These are phyloP conservation scores for Pseudomugil tenellus DNA, from an alignment of 2,797 vertebrate species.

Conservation along the genomic window DNA sequence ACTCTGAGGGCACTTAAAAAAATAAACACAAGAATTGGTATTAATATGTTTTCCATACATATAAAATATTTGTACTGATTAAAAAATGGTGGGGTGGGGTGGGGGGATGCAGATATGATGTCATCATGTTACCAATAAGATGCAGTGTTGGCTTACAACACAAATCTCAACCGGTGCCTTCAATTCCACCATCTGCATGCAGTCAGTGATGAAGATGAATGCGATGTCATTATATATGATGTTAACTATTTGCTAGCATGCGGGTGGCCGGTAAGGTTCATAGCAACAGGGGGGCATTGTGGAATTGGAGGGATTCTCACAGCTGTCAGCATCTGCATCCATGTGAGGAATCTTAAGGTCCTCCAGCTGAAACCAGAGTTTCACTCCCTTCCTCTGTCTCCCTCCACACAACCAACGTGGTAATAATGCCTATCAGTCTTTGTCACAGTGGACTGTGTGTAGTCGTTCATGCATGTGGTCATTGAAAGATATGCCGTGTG, in stretches of 20 bases:
- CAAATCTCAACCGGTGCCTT: background rate
- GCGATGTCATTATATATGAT: background rate
- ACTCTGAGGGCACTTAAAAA: background rate
- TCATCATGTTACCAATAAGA: background rate
- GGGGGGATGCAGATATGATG: background rate
- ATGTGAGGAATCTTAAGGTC: slow-evolving; percentile 45
- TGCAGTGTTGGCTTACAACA: background rate
- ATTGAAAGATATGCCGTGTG: slow-evolving; percentile 51
- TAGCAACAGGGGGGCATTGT: background rate
- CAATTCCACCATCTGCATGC: background rate
- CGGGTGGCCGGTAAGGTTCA: background rate
- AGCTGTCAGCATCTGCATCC: slow-evolving; percentile 51
- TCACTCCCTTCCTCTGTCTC: slow-evolving; percentile 32
- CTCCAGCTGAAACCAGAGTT: slow-evolving; percentile 44
- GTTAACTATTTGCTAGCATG: background rate
- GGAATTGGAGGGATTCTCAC: slow-evolving; percentile 17
- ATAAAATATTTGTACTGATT: too few species aligned
- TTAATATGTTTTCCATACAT: background rate
- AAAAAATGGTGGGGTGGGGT: too few species aligned
- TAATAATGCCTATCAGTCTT: slow-evolving; percentile 77
- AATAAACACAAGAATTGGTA: background rate
- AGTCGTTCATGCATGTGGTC: slow-evolving; percentile 67
- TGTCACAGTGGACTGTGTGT: slow-evolving; percentile 63
- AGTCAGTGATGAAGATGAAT: background rate
- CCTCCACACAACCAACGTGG: slow-evolving; percentile 41